Percentiles rank a stretch among this genome's conserved stretches.
Evolutionary conservation across 2,888 invertebrate genomes (phyloP).

Genomic region (Chymomyza fuscimana): DNA sequence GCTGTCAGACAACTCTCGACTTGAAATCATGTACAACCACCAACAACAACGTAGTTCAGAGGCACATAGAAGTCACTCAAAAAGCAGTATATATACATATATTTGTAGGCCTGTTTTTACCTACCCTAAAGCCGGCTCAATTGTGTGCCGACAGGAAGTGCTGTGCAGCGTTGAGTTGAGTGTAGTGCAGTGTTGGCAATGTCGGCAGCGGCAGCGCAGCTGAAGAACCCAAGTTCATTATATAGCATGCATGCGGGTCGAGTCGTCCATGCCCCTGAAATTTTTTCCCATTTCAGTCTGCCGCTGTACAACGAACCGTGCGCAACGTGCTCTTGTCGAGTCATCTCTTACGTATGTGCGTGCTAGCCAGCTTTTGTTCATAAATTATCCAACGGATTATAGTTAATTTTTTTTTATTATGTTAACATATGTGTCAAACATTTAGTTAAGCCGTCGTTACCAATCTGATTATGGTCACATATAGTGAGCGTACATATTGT

Average conservation of each 20-base stretch:
- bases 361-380: too few species aligned
- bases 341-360: too few species aligned
- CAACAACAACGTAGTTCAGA: neutral
- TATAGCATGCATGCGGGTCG: constrained; percentile 22
- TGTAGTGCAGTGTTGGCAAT: neutral
- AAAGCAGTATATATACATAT: neutral
- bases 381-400: too few species aligned
- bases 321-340: too few species aligned
- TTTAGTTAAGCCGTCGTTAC: constrained; percentile 1
- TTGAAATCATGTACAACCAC: neutral
- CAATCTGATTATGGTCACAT: constrained; percentile 59
- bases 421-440: neutral
- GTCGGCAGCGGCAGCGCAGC: too few species aligned
- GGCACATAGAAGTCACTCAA: constrained; percentile 22
- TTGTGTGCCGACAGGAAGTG: too few species aligned
- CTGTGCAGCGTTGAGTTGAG: neutral
- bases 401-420: neutral
- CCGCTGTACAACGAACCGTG: constrained; percentile 23
- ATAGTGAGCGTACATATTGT: constrained; percentile 35
- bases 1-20: neutral
- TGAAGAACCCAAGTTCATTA: neutral
- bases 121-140: constrained; percentile 6
- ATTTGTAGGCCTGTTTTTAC: constrained; percentile 4
- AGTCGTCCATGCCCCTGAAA: constrained; percentile 1
- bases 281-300: constrained; percentile 50